Conservation (phyloP, 2,113 vertebrate species). For the Pelmatolapia mariae region DNA sequence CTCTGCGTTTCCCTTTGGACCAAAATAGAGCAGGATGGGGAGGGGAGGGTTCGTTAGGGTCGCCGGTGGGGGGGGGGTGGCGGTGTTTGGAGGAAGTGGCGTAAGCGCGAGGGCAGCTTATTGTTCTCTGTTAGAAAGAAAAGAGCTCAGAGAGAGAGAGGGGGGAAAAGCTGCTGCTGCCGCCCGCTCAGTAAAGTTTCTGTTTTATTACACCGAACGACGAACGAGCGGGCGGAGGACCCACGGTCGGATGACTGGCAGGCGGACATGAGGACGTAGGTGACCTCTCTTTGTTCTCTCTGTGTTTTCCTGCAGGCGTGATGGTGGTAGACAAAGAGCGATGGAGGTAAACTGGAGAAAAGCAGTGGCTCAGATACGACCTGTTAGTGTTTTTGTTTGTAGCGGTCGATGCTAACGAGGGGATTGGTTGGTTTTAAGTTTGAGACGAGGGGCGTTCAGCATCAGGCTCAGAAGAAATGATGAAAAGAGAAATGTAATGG, state of each 20-base stretch:
- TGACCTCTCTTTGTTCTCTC: background rate
- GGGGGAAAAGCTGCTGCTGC: background rate
- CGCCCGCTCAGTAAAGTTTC: background rate
- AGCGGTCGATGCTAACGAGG: background rate
- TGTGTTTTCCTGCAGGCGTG: background rate
- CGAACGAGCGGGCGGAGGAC: background rate
- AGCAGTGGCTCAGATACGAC: background rate
- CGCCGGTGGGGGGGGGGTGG: background rate
- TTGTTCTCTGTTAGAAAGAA: constrained; percentile 55
- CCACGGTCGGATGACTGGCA: background rate
- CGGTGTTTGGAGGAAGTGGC: constrained; percentile 46
- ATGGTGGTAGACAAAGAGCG: background rate
- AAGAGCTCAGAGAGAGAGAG: background rate
- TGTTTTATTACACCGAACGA: background rate
- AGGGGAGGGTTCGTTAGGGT: background rate
- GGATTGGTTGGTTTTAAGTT: background rate
- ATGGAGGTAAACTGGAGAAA: background rate
- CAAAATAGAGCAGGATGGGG: constrained; percentile 36
- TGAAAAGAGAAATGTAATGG: background rate
- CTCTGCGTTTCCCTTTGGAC: constrained; percentile 47
- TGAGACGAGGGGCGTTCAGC: background rate
- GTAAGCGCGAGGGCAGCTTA: constrained; percentile 57
- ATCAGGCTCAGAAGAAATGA: background rate
- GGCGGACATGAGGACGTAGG: constrained; percentile 52
- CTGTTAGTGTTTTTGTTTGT: background rate